phyloP scores from a whole-genome alignment of 2,113 vertebrate genomes.

The Castor canadensis region DNA sequence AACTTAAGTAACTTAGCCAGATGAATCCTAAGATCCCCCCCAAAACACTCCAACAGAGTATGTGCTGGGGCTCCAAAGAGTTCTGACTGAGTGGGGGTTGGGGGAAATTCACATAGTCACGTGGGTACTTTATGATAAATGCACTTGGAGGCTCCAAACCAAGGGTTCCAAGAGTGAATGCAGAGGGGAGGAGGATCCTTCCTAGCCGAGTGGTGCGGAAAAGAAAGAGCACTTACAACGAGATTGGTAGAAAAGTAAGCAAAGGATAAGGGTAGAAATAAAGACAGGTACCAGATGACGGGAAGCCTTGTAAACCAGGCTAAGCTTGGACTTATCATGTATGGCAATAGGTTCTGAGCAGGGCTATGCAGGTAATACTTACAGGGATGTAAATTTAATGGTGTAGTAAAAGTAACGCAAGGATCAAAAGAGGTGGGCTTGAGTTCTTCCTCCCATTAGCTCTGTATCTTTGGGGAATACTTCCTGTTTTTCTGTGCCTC shows the following conservation, averaged over 20 bases:
- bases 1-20: neutral
- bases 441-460: neutral
- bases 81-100: neutral
- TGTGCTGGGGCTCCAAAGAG: neutral
- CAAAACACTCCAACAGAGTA: neutral
- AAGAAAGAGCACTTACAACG: neutral
- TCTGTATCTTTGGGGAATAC: neutral
- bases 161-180: neutral
- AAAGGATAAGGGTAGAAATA: neutral
- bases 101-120: no score
- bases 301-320: neutral
- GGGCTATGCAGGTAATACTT: neutral
- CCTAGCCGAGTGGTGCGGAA: neutral
- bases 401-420: neutral
- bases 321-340: neutral
- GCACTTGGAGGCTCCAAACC: neutral
- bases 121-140: neutral
- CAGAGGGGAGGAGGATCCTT: neutral
- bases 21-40: neutral
- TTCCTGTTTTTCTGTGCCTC: neutral
- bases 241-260: neutral
- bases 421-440: neutral
- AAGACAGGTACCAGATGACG: neutral
- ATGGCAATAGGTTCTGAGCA: neutral
- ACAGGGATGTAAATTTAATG: neutral